Conservation (phyloP, 2,113 vertebrate species). For the Rhinopomastus cyanomelas region DNA sequence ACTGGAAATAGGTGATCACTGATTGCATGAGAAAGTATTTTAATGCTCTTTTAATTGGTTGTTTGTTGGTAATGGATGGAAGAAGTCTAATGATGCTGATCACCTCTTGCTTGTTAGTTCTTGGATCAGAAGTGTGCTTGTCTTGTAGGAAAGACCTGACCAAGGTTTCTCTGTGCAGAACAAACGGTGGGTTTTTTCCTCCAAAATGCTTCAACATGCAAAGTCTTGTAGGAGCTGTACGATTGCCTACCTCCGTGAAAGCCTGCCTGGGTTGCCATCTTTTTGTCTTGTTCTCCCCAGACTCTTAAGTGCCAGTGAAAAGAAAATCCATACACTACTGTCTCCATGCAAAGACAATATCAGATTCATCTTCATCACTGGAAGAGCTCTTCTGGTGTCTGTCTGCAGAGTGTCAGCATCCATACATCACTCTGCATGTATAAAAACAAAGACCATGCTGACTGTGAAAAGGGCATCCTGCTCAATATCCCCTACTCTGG, state of each 20-base stretch:
- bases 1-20: background rate
- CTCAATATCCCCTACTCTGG: fast-evolving
- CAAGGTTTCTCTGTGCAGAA: background rate
- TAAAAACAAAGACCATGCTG: background rate
- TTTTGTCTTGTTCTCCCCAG: background rate
- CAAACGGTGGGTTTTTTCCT: background rate
- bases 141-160: background rate
- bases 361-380: background rate
- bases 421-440: background rate
- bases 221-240: background rate
- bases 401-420: background rate
- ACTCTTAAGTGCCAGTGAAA: background rate
- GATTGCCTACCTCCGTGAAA: background rate
- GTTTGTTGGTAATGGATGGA: background rate
- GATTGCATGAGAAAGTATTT: background rate
- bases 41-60: background rate
- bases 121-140: background rate
- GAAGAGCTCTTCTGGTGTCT: background rate
- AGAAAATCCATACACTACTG: background rate
- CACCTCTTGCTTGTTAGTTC: background rate
- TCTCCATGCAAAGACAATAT: background rate
- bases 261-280: background rate
- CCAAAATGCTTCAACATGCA: background rate
- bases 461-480: background rate
- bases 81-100: background rate